Base-by-base conservation (phyloP, 2,113 vertebrate species). In the Syngnathus floridae region DNA sequence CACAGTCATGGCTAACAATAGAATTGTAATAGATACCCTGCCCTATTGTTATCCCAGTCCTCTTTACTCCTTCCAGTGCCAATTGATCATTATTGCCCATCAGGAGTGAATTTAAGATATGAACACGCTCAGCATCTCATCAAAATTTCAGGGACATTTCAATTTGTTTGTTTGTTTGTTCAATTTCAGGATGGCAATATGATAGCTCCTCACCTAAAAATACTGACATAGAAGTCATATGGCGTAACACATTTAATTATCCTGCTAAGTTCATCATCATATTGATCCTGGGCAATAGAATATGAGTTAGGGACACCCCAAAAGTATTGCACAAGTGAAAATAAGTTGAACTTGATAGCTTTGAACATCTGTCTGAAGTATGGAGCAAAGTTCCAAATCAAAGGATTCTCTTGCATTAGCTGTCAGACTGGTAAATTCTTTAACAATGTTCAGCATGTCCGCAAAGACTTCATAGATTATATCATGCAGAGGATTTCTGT, bases 1-100 rank as follows among this genome's bases (percentile, higher is more conserved):
- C 73, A 67, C 69, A 61, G 38, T 66, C 68, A 61, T 70, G 66
- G 76, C 87, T 86, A 90, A 90, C 86, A 90, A 90, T 87, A 88
- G 87, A 73, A 71, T 70, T 64, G 85, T 88, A 90, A 89, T 84
- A 71, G 85, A 90, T 86, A 89, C 77, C 72, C 78, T 43, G 58
- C 48, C 78, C 79, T 83, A 77, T 82, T 85, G 83, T 80, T 71
- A 71, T 76, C 65, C 71, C 55, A 19, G 70, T 71, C 62, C 68
- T 66, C 71, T 85, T 79, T 67, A 67, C 71, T 79, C 77, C 76
- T 85, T 84, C 80, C 79, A 84, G 83, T 80, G 62, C 75, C 71
- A 73, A 59, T 80, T 80, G 67, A 77, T 70, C 64, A 22, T 71
- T 22, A 63, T 66, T 62, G 69, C 73, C 70, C 51, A 65, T 77